These are phyloP conservation scores for Amphiura filiformis DNA, from an alignment of 35 echinoderm and acorn worm genomes.

Conservation along the genomic window DNA sequence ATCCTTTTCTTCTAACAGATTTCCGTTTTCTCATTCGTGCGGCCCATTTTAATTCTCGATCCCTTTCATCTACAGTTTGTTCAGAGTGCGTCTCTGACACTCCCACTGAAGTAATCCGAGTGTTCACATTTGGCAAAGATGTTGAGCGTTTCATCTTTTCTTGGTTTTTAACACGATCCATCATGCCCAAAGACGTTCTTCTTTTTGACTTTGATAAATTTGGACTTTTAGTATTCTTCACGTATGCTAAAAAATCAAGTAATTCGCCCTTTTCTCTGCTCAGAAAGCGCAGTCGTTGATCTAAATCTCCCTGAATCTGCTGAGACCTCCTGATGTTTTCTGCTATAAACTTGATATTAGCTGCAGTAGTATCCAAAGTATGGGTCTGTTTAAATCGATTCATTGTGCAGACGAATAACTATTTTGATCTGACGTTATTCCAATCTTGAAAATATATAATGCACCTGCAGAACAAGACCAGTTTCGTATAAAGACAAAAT, in stretches of 20 bases:
- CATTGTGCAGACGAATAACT: neutral
- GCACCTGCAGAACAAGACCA: neutral
- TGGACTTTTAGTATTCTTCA: neutral
- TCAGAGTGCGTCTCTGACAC: neutral
- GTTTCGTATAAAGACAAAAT: neutral
- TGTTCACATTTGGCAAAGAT: neutral
- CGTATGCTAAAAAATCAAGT: neutral
- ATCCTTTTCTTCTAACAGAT: neutral
- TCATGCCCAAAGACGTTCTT: neutral
- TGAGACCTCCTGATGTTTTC: neutral
- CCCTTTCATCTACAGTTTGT: neutral
- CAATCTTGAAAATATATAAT: neutral
- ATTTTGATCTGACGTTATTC: neutral
- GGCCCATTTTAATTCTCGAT: neutral
- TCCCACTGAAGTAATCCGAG: neutral
- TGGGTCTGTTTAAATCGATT: neutral
- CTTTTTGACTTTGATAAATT: neutral
- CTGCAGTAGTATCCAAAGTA: neutral
- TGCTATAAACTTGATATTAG: neutral
- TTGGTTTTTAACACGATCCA: neutral
- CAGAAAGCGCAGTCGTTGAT: neutral
- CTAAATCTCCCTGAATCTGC: neutral
- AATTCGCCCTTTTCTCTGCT: neutral
- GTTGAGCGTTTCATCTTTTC: neutral
- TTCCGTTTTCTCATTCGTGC: neutral